Evolutionary conservation across 2,888 invertebrate genomes (phyloP), one percentile per base, ranked within the genome.

Genomic region (Pheosia tremula): DNA sequence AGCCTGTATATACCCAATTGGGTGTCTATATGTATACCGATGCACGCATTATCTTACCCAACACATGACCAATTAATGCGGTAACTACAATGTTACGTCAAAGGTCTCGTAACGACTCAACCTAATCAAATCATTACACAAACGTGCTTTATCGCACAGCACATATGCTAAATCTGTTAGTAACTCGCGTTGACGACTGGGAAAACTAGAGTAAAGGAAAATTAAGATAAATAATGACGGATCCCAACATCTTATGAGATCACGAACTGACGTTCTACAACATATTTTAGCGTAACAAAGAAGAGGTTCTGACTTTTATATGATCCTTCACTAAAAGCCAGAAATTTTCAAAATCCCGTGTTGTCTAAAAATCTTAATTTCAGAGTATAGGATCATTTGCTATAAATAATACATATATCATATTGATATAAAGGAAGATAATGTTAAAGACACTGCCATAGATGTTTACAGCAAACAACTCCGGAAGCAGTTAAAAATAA

Each of bases 401-500:
- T 24, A 24, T 24, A 24, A 24, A 24, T 24, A 24, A 24, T 24
- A 4, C 13, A 13, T 49, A 4, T 49, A 13, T 49, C 3, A 45
- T n/a, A 50, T 37, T 53, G 5, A 53, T 56, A 41, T 39, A 5
- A 56, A 3, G 9, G 54, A 37, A 13, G 36, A 47, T 57, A 58
- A 64, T 62, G 56, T 39, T 61, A n/a, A 36, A 61, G 50, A 59
- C 64, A 68, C 65, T 52, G 58, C 62, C 52, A 65, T 65, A 62
- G 62, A 65, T 54, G 52, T 66, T 57, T 62, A 73, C 57, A 52
- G 54, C 36, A 59, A 37, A 58, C 57, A 54, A 37, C 38, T 45
- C 41, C 66, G 74, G 74, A 75, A 73, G 62, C 60, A 13, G 49
- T 62, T 66, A 63, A 61, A 67, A 67, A 63, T 58, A 67, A 62